A percentile compares a stretch with the other conserved stretches of the same genome.
These are phyloP conservation scores for Pristiophorus japonicus DNA, from an alignment of 2,113 vertebrate species.

Conservation along the genomic window DNA sequence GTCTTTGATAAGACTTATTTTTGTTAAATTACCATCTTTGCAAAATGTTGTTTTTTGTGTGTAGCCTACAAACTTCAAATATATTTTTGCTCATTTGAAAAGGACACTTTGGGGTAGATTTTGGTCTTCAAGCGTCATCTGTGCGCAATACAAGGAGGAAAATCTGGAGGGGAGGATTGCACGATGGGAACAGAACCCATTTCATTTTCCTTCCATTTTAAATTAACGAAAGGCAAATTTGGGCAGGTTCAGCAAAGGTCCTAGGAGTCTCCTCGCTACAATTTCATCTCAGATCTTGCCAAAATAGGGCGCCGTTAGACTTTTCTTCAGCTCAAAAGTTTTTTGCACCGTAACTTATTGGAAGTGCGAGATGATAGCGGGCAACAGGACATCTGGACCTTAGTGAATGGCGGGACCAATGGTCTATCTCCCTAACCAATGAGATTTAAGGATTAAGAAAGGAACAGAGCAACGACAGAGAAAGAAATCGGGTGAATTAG, in stretches of 20 bases:
- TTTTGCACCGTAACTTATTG: too few relatives aligned
- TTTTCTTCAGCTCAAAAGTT: too few relatives aligned
- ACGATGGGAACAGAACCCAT: neutral
- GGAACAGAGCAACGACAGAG: too few relatives aligned
- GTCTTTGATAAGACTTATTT: neutral
- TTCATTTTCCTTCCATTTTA: neutral
- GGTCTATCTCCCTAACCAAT: neutral
- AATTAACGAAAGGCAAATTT: neutral
- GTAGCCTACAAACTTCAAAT: neutral
- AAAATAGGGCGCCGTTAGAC: too few relatives aligned
- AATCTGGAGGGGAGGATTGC: too few relatives aligned
- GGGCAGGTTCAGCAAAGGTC: neutral
- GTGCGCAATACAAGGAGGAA: neutral
- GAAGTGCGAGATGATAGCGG: too few relatives aligned
- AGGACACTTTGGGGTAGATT: neutral
- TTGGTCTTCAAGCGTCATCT: neutral
- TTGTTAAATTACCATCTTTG: neutral
- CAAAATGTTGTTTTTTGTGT: neutral
- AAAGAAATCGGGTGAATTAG: too few relatives aligned
- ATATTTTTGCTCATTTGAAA: neutral
- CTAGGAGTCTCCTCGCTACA: neutral
- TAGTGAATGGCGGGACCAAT: neutral
- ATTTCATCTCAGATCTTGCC: too few relatives aligned
- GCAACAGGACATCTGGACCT: neutral
- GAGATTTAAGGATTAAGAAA: neutral